Conservation (phyloP, 2,113 vertebrate species). For the Nothocercus julius region DNA sequence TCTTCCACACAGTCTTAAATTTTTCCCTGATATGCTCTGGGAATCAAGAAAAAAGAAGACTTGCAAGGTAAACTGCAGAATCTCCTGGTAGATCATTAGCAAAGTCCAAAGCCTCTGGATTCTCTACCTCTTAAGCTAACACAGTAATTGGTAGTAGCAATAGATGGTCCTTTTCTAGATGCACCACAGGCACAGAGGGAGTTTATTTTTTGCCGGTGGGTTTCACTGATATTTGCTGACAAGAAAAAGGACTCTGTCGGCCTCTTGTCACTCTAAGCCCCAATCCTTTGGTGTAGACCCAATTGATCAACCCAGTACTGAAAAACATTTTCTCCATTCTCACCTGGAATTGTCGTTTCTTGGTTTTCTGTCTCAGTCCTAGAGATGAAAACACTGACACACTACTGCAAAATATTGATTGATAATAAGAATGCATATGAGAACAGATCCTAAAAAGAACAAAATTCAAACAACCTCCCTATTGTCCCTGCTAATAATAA, state of each 20-base stretch:
- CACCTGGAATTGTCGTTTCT: fast-evolving
- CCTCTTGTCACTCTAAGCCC: background rate
- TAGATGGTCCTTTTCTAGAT: background rate
- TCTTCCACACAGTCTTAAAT: background rate
- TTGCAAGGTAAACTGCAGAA: background rate
- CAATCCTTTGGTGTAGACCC: background rate
- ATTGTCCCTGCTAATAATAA: background rate
- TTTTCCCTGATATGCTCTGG: background rate
- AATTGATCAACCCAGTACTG: background rate
- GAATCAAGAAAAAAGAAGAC: background rate
- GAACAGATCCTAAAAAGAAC: background rate
- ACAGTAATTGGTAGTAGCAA: background rate
- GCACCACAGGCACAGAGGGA: background rate
- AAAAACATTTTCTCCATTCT: background rate
- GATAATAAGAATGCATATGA: background rate
- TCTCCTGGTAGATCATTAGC: background rate
- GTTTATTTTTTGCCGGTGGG: background rate
- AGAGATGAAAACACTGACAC: background rate
- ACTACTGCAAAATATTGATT: background rate
- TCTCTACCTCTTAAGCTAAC: background rate
- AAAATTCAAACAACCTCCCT: background rate
- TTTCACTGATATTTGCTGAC: background rate
- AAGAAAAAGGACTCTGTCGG: background rate
- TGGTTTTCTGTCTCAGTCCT: background rate
- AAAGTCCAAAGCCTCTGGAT: background rate